Conservation (phyloP, 2,113 vertebrate species). For the Oncorhynchus masou region DNA sequence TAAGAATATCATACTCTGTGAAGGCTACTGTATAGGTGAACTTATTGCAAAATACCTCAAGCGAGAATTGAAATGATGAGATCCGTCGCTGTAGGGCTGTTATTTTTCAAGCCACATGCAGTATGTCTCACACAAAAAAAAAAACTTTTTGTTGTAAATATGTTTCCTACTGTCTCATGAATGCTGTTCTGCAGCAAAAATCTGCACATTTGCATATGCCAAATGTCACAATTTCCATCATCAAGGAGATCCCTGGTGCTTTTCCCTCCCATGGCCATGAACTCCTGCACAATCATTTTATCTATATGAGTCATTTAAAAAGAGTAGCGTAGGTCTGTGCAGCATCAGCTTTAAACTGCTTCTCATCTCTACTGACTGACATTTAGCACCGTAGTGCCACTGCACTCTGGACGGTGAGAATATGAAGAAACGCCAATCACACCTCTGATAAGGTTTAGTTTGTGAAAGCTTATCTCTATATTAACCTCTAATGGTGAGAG, state of each 20-base stretch:
- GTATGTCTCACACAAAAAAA: not conserved
- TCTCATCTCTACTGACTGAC: constrained; percentile 45
- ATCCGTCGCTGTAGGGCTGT: not conserved
- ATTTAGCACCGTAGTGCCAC: constrained; percentile 29
- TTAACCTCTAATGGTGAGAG: no score
- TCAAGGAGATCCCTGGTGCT: constrained; percentile 32
- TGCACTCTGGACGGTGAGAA: constrained; percentile 24
- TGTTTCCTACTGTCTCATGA: constrained; percentile 15
- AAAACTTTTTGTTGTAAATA: constrained; percentile 7
- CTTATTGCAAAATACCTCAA: not conserved
- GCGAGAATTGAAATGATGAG: not conserved
- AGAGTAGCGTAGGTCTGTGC: constrained; percentile 2
- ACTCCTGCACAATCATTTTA: constrained; percentile 38
- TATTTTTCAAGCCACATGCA: not conserved
- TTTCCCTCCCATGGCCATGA: constrained; percentile 37
- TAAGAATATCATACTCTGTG: not conserved
- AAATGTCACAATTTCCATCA: constrained; percentile 34
- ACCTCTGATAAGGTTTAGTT: constrained; percentile 12
- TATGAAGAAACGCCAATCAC: constrained; percentile 43
- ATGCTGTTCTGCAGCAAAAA: constrained; percentile 17
- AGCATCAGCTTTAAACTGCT: constrained; percentile 35
- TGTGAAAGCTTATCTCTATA: constrained; percentile 25
- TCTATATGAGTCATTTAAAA: constrained; percentile 34
- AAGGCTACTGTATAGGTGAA: not conserved
- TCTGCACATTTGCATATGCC: constrained; percentile 4